A percentile compares a stretch with the other conserved stretches of the same genome.
Conservation (phyloP, 2,113 vertebrate species). For the Labeo rohita region DNA sequence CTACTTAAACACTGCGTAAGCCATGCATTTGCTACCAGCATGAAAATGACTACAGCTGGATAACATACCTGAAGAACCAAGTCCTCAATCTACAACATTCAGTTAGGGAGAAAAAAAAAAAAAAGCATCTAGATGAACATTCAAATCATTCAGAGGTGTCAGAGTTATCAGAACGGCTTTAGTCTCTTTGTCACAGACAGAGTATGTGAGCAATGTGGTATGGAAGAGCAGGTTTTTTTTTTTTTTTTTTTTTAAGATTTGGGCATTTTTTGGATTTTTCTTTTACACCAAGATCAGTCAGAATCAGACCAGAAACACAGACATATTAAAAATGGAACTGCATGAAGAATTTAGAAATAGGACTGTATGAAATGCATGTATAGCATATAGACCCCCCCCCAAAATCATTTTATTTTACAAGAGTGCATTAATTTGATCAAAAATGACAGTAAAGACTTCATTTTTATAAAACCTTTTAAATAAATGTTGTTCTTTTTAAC, state of each 20-base stretch:
- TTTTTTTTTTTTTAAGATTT: not conserved
- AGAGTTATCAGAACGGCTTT: not conserved
- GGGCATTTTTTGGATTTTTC: not conserved
- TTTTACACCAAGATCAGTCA: not conserved
- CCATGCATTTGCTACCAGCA: constrained; percentile 46
- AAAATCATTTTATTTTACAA: not conserved
- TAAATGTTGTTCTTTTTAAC: not conserved
- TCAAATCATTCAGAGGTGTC: constrained; percentile 57
- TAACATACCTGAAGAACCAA: constrained; percentile 87
- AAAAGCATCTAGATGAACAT: constrained; percentile 52
- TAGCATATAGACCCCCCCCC: too few relatives aligned
- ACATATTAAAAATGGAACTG: not conserved
- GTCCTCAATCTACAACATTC: constrained; percentile 81
- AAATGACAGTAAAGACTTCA: too few relatives aligned
- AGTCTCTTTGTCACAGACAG: not conserved
- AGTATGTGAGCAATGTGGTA: not conserved
- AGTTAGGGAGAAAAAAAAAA: constrained; percentile 64
- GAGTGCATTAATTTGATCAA: not conserved
- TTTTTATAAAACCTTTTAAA: not conserved
- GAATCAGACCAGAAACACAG: not conserved
- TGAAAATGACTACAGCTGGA: constrained; percentile 49
- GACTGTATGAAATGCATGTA: not conserved
- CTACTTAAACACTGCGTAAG: not conserved
- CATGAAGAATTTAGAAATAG: not conserved
- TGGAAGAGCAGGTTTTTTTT: not conserved